These are phyloP conservation scores for Sclerodermus sp. DNA, from an alignment of 2,888 invertebrate genomes.

Conservation along the genomic window DNA sequence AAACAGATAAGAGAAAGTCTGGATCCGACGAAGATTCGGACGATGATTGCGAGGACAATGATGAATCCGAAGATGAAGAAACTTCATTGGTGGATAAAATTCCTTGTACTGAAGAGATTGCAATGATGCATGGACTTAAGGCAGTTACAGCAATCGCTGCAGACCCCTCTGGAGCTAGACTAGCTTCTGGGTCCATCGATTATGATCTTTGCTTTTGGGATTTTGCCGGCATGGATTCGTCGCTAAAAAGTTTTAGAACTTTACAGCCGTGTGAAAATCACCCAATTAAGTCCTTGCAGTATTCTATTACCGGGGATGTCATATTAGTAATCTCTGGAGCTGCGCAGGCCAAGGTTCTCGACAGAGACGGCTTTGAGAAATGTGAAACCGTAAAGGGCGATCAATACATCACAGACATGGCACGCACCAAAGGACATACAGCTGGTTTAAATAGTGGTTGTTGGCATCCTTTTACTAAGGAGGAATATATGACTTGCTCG, in stretches of 20 bases:
- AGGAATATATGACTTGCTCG: conserved; percentile 93
- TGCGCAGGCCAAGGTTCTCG: conserved; percentile 90
- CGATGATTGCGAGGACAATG: conserved; percentile 47
- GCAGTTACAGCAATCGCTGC: conserved; percentile 87
- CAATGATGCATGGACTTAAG: conserved; percentile 86
- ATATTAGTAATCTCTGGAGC: conserved; percentile 91
- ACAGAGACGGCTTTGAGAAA: conserved; percentile 91
- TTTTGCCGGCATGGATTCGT: conserved; percentile 96
- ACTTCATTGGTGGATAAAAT: conserved; percentile 62
- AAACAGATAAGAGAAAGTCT: neutral
- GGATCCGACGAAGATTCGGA: conserved; percentile 35
- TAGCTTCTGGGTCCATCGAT: conserved; percentile 90
- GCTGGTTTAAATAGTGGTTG: conserved; percentile 83
- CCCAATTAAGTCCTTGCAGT: conserved; percentile 86
- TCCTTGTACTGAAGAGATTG: conserved; percentile 76
- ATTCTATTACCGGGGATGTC: conserved; percentile 91
- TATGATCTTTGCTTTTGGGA: conserved; percentile 98
- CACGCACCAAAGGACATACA: conserved; percentile 91
- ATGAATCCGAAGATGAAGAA: conserved; percentile 34
- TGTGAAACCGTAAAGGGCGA: conserved; percentile 93
- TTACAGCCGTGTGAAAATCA: conserved; percentile 94
- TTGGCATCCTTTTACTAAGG: conserved; percentile 90
- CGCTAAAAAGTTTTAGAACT: conserved; percentile 83
- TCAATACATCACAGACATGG: conserved; percentile 94
- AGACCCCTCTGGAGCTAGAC: conserved; percentile 91